These are phyloP conservation scores for Odobenus rosmarus DNA, from an alignment of 2,113 vertebrate species.

Conservation along the genomic window DNA sequence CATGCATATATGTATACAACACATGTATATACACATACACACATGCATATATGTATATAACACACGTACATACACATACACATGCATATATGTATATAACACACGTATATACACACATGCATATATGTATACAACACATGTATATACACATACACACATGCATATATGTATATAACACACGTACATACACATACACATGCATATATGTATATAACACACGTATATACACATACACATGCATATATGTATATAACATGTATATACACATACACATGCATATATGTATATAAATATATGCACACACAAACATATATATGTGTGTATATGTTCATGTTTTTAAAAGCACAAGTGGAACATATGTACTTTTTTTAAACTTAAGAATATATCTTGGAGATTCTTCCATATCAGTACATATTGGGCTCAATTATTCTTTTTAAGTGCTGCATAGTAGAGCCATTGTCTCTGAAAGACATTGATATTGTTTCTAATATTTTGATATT, in stretches of 20 bases:
- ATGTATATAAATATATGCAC: not conserved
- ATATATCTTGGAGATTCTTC: not conserved
- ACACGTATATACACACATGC: too few species aligned
- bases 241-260: not conserved
- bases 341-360: not conserved
- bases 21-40: too few species aligned
- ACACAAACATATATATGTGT: not conserved
- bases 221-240: not conserved
- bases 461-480: not conserved
- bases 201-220: too few species aligned
- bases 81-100: too few species aligned
- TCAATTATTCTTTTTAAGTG: constrained; percentile 33
- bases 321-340: not conserved
- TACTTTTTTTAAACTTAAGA: not conserved
- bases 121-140: not conserved
- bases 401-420: not conserved
- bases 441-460: not conserved
- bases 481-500: constrained; percentile 29
- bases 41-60: not conserved
- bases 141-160: too few species aligned
- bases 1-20: not conserved
- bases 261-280: not conserved
- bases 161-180: not conserved
- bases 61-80: too few species aligned
- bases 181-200: too few species aligned